phyloP scores from a whole-genome alignment of 2,113 vertebrate species.

The Ctenodactylus gundi region DNA sequence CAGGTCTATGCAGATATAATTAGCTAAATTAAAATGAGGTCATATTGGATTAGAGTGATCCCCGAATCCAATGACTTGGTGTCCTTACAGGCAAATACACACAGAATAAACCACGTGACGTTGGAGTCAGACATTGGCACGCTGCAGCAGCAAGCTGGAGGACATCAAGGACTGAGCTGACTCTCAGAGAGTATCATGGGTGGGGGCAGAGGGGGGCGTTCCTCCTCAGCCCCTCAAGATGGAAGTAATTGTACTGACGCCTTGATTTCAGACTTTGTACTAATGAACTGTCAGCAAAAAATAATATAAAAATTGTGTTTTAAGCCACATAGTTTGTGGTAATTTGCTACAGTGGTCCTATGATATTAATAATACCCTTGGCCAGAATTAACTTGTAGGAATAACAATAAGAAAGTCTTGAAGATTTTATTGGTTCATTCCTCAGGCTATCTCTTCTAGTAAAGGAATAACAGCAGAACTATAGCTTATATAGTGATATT shows the following conservation, averaged over 20 bases:
- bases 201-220: neutral
- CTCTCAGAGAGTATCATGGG: neutral
- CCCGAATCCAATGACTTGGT: neutral
- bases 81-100: neutral
- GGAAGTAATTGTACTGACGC: neutral
- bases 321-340: neutral
- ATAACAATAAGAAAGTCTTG: neutral
- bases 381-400: neutral
- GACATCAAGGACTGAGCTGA: neutral
- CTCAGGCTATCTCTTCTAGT: neutral
- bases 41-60: neutral
- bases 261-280: neutral
- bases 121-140: neutral
- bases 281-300: neutral
- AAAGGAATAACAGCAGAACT: neutral
- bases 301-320: neutral
- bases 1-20: neutral
- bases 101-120: neutral
- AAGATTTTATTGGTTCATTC: slow-evolving; percentile 12
- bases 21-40: neutral
- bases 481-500: neutral
- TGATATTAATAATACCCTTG: neutral
- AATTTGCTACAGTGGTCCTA: neutral
- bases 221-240: neutral
- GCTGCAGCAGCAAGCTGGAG: neutral